Evolutionary conservation across 2,888 invertebrate genomes (phyloP).

Genomic region (Yponomeuta cagnagella): DNA sequence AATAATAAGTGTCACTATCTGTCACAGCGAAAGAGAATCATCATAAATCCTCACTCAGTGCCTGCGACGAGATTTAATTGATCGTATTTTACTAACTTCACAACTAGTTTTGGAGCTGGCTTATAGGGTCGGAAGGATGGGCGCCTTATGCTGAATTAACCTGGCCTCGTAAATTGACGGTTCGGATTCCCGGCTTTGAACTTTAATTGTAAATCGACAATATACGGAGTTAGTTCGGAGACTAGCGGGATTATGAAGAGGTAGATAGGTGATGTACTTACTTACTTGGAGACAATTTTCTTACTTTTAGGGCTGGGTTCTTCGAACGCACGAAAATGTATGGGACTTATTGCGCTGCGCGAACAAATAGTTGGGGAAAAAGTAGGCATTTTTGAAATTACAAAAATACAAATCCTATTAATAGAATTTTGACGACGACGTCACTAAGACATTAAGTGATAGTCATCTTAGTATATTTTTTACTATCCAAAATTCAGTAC

Average conservation of each 20-base stretch:
- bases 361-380: no score
- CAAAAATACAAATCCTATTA: no score
- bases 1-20: not conserved
- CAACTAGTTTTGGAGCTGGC: slow-evolving; percentile 33
- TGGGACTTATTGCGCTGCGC: no score
- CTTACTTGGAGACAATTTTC: no score
- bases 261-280: not conserved
- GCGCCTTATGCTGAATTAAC: slow-evolving; percentile 9
- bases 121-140: slow-evolving; percentile 24
- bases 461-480: no score
- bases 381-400: no score
- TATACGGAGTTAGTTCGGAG: not conserved
- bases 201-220: slow-evolving; percentile 14
- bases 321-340: no score
- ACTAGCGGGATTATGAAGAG: not conserved
- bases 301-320: no score
- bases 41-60: not conserved
- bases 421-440: no score
- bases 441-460: no score
- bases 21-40: not conserved
- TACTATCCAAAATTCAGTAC: no score
- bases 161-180: slow-evolving; percentile 9
- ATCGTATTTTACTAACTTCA: slow-evolving; percentile 43
- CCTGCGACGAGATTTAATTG: slow-evolving; percentile 32
- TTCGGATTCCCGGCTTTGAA: slow-evolving; percentile 7